phyloP scores from a whole-genome alignment of 2,888 invertebrate genomes.

The Scaptomyza flava region DNA sequence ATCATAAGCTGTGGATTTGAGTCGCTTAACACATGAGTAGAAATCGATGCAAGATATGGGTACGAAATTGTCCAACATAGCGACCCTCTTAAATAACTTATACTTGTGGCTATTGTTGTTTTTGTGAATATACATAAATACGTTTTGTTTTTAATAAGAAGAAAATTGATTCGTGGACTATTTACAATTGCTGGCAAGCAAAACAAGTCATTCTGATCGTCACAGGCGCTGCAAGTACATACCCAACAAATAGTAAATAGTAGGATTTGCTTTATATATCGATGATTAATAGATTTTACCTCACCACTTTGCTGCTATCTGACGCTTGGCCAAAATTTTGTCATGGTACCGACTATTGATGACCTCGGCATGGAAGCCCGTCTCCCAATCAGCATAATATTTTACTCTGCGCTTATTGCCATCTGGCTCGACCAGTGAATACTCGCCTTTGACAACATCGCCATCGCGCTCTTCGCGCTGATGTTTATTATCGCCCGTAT shows the following conservation, averaged over 20 bases:
- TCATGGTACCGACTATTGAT: constrained; percentile 87
- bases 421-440: constrained; percentile 89
- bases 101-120: constrained; percentile 25
- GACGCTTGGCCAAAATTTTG: constrained; percentile 82
- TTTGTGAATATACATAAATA: constrained; percentile 68
- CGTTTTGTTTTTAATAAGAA: constrained; percentile 75
- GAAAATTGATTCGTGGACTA: constrained; percentile 69
- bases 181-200: constrained; percentile 72
- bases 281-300: constrained; percentile 19
- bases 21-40: constrained; percentile 72
- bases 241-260: background rate
- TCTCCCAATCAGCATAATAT: constrained; percentile 91
- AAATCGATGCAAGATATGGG: constrained; percentile 32
- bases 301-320: constrained; percentile 66
- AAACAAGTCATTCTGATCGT: constrained; percentile 24
- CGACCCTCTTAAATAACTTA: constrained; percentile 31
- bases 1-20: background rate
- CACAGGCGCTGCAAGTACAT: constrained; percentile 3
- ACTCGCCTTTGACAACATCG: constrained; percentile 90
- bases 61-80: constrained; percentile 39
- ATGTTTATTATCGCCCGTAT: constrained; percentile 90
- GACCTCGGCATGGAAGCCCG: constrained; percentile 91
- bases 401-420: constrained; percentile 90
- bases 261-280: background rate
- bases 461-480: constrained; percentile 90